phyloP scores from a whole-genome alignment of 35 echinoderm and acorn worm genomes.

The Lytechinus pictus region DNA sequence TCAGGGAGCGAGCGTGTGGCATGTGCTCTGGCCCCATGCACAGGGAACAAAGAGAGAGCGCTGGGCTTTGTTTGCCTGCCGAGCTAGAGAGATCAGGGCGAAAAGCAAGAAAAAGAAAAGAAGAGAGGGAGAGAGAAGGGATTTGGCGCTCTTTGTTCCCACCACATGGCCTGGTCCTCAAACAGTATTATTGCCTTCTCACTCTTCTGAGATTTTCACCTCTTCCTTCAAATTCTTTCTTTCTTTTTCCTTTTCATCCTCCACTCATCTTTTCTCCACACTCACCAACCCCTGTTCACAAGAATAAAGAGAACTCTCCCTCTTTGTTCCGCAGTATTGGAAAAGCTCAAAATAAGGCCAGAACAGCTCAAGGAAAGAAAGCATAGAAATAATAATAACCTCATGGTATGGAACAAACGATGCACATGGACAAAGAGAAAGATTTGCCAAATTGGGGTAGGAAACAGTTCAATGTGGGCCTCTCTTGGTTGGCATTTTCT shows the following conservation, averaged over 20 bases:
- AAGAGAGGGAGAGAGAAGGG: background rate
- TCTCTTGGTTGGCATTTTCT: background rate
- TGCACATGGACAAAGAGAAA: slow-evolving; percentile 1
- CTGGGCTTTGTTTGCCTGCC: background rate
- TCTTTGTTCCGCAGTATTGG: background rate
- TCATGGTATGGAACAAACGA: background rate
- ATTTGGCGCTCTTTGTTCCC: background rate
- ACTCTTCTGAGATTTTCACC: background rate
- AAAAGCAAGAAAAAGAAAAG: background rate
- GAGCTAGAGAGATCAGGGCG: background rate
- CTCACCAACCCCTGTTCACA: background rate
- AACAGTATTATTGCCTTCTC: background rate
- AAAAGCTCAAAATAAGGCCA: background rate
- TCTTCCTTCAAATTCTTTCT: background rate
- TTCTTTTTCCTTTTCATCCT: background rate
- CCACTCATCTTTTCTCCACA: background rate
- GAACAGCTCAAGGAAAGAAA: background rate
- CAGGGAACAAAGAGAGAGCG: background rate
- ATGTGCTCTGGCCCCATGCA: background rate
- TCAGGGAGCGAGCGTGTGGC: background rate
- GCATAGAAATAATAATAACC: background rate
- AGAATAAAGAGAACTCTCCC: background rate
- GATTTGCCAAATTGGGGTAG: background rate
- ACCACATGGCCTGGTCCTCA: background rate
- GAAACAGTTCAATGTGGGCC: background rate